Evolutionary conservation across 1,140 invertebrate species (phyloP).

Genomic region (Delia radicum): DNA sequence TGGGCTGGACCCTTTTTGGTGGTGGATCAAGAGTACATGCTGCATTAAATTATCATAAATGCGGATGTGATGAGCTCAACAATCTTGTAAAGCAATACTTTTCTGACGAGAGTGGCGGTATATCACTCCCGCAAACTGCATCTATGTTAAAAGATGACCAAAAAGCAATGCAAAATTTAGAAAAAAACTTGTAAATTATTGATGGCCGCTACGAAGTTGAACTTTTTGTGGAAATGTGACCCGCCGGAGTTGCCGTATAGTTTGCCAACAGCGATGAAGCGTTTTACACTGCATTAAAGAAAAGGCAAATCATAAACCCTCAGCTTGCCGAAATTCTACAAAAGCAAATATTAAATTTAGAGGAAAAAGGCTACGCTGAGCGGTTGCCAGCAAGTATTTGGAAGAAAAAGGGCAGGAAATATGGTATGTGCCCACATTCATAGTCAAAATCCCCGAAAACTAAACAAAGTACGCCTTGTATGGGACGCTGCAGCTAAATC

Average conservation of each 20-base stretch:
- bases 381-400: background rate
- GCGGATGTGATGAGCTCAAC: background rate
- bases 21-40: background rate
- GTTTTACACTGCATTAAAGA: background rate
- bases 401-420: background rate
- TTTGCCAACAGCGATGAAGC: background rate
- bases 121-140: background rate
- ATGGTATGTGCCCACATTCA: too few relatives aligned
- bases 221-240: background rate
- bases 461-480: background rate
- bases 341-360: background rate
- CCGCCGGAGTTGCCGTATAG: background rate
- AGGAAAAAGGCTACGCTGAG: background rate
- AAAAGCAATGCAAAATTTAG: background rate
- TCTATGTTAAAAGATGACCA: background rate
- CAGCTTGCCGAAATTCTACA: background rate
- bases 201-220: constrained; percentile 5
- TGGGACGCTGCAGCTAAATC: background rate
- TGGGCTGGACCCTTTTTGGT: background rate
- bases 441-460: too few relatives aligned
- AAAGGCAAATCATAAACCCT: background rate
- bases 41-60: too few relatives aligned
- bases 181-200: background rate
- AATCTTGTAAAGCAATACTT: background rate
- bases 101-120: background rate